Evolutionary conservation across 1,140 invertebrate genomes (phyloP).

Genomic region (Rhyzopertha dominica): DNA sequence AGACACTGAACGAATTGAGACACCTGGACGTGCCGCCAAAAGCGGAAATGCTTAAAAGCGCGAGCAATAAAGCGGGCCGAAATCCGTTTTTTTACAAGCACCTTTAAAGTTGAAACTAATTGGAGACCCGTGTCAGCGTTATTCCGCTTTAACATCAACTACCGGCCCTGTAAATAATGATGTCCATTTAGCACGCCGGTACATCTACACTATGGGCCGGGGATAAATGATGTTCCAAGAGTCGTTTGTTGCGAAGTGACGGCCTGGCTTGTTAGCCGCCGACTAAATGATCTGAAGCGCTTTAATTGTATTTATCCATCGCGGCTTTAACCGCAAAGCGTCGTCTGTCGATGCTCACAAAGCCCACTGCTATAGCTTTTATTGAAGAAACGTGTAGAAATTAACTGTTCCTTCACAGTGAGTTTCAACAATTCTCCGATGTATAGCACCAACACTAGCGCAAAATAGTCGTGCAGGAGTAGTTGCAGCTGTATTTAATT

Average conservation of each 20-base stretch:
- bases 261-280: constrained; percentile 22
- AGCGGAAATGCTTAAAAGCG: too few species aligned
- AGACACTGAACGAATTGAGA: too few species aligned
- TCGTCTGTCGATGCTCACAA: too few species aligned
- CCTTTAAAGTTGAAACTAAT: constrained; percentile 23
- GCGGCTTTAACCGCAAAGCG: too few species aligned
- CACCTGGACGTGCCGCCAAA: too few species aligned
- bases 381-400: too few species aligned
- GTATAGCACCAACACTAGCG: too few species aligned
- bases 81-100: constrained; percentile 20
- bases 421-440: too few species aligned
- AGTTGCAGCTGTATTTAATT: too few species aligned
- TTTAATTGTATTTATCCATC: constrained; percentile 24
- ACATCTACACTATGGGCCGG: constrained; percentile 10
- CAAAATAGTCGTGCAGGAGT: too few species aligned
- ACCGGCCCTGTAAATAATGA: constrained; percentile 22
- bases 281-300: constrained; percentile 19
- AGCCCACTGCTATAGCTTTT: too few species aligned
- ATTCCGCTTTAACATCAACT: constrained; percentile 17
- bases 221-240: constrained; percentile 23
- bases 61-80: constrained; percentile 15
- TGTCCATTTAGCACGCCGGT: constrained; percentile 20
- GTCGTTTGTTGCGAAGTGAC: constrained; percentile 23
- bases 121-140: constrained; percentile 21
- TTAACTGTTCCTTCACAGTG: too few species aligned